phyloP scores from a whole-genome alignment of 1,140 invertebrate genomes.

The Zeugodacus cucurbitae region DNA sequence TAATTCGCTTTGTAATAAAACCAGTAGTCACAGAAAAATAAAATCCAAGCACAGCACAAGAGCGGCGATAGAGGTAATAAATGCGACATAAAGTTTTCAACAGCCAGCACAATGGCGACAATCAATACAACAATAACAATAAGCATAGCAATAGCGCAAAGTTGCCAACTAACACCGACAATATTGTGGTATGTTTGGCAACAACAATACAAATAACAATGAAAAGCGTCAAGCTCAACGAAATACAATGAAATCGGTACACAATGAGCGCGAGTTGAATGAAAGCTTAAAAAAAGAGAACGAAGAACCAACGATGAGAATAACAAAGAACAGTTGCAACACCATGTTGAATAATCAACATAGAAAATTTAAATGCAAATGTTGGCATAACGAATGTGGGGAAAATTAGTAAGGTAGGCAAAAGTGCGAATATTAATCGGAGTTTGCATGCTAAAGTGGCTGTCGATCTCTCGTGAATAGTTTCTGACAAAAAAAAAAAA shows the following conservation, averaged over 20 bases:
- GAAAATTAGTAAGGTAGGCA: not conserved
- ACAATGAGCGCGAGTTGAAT: not conserved
- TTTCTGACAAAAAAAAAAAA: too few relatives aligned
- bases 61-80: not conserved
- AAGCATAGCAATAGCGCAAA: not conserved
- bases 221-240: not conserved
- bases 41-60: not conserved
- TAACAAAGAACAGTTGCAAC: not conserved
- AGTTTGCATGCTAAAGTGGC: not conserved
- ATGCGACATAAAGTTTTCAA: not conserved
- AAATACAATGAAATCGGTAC: not conserved
- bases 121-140: not conserved
- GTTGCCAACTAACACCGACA: not conserved
- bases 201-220: not conserved
- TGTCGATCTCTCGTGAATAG: too few relatives aligned
- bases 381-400: not conserved
- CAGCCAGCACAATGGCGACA: not conserved
- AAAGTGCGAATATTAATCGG: not conserved
- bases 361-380: not conserved
- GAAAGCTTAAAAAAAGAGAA: not conserved
- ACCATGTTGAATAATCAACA: not conserved
- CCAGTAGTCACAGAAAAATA: not conserved
- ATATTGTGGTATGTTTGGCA: not conserved
- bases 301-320: not conserved
- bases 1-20: not conserved